These are phyloP conservation scores for Tupaia tana DNA, from an alignment of 2,113 vertebrate species.

Conservation along the genomic window DNA sequence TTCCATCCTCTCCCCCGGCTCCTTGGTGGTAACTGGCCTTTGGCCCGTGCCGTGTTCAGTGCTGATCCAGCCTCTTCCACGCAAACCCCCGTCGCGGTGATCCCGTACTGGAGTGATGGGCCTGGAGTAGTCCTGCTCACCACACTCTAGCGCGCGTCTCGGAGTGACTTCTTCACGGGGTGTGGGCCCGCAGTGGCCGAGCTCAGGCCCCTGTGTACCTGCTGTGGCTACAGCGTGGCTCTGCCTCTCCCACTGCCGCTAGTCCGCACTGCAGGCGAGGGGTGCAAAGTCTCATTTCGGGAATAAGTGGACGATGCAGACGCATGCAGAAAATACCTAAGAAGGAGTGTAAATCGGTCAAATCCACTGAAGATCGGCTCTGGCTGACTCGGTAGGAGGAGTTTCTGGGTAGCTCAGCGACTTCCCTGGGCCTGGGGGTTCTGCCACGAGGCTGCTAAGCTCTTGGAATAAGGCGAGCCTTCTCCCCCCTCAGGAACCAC, in stretches of 20 bases:
- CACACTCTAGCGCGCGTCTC: not conserved
- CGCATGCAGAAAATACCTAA: not conserved
- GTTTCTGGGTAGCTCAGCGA: not conserved
- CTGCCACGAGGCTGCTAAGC: not conserved
- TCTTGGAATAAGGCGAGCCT: not conserved
- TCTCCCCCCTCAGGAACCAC: not conserved
- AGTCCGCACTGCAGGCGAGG: not conserved
- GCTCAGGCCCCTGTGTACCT: too few relatives aligned
- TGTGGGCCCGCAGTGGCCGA: too few relatives aligned
- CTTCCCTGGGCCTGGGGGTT: not conserved
- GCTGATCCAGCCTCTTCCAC: too few relatives aligned
- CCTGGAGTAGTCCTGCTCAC: not conserved
- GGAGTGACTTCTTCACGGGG: not conserved
- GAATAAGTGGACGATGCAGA: not conserved
- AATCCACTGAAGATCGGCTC: conserved; percentile 15
- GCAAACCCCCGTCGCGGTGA: not conserved
- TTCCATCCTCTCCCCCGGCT: not conserved
- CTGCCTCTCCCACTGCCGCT: not conserved
- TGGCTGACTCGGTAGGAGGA: not conserved
- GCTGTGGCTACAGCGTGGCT: not conserved
- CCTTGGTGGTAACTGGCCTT: not conserved
- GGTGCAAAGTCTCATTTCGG: not conserved
- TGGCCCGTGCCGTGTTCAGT: not conserved
- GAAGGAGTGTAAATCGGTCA: conserved; percentile 13
- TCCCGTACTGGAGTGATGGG: too few relatives aligned